Evolutionary conservation across 2,797 vertebrate genomes (phyloP), one percentile per base, ranked within the genome.

Genomic region (Mionectes olivaceus): DNA sequence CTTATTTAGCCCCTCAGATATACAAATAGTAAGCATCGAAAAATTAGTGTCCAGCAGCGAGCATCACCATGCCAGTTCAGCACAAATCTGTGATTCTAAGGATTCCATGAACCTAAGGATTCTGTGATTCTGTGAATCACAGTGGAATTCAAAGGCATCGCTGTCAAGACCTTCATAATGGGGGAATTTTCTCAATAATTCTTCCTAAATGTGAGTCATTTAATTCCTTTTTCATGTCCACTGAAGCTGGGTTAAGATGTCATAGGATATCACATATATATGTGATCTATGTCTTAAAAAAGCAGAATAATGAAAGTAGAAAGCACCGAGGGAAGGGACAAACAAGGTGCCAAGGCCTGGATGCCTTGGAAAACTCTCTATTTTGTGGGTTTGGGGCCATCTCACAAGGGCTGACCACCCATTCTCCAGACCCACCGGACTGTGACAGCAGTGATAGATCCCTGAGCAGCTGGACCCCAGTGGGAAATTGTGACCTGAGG

Each of bases 11-110:
- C 47, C 90, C 25, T 73, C 63, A 84, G 23, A 33, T 83, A 59
- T 33, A 9, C n/a, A 22, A 78, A 15, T 41, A 74, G 30, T 13
- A 81, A 91, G 56, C 33, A 30, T 0, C 61, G 77, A 74, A 71
- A 74, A 68, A 57, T 44, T 69, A 50, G 43, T 83, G 89, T 91
- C 92, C 84, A 93, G 47, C 64, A 87, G 65, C 21, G 79, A 95
- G 44, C 25, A 35, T 75, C 71, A 28, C 41, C 46, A 24, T 57
- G n/a, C 30, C 68, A 85, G 71, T 71, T 71, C 75, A 75, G 71
- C 86, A 80, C 27, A 87, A 68, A 87, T 18, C 22, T 17, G 1
- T 47, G 33, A 60, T 60, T 71, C 33, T 8, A 59, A 33, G 59
- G 50, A 65, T 60, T 60, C 33, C 35, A 0, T 33, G 65, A 83